These are phyloP conservation scores for Coccyzus lansbergi DNA, from an alignment of 2,797 vertebrate species.

Conservation along the genomic window DNA sequence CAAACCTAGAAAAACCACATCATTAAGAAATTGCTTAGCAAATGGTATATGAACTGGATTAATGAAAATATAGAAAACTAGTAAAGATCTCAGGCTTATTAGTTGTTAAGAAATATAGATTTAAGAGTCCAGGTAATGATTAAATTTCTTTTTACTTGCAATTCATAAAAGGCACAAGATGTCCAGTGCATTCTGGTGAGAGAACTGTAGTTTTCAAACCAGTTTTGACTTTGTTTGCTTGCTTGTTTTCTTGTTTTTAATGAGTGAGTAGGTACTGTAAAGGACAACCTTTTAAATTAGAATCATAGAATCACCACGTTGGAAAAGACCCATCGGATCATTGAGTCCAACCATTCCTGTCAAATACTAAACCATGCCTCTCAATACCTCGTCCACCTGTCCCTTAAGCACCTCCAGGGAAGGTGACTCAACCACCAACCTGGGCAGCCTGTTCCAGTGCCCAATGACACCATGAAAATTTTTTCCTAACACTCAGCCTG, in stretches of 20 bases:
- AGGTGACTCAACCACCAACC: too few relatives aligned
- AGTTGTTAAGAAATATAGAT: constrained; percentile 2
- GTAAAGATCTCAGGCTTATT: constrained; percentile 15
- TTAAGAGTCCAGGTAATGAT: constrained; percentile 29
- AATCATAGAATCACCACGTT: too few relatives aligned
- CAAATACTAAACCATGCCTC: too few relatives aligned
- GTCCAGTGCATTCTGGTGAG: not conserved
- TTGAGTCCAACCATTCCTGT: too few relatives aligned
- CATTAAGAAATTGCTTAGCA: not conserved
- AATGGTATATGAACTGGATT: not conserved
- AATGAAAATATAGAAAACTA: constrained; percentile 16
- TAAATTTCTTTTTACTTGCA: constrained; percentile 15
- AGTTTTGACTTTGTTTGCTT: not conserved
- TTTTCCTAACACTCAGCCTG: too few relatives aligned
- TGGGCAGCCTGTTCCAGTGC: too few relatives aligned
- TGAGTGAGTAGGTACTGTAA: not conserved
- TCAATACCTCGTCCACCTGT: too few relatives aligned
- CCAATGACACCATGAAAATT: too few relatives aligned
- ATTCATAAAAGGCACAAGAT: constrained; percentile 28
- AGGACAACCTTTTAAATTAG: not conserved
- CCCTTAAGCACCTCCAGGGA: too few relatives aligned
- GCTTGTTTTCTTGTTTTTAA: not conserved
- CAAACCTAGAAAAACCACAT: not conserved
- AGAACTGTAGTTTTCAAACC: constrained; percentile 15
- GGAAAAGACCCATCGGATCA: too few relatives aligned